phyloP scores from a whole-genome alignment of 2,888 invertebrate species.

The Microctonus brassicae region DNA sequence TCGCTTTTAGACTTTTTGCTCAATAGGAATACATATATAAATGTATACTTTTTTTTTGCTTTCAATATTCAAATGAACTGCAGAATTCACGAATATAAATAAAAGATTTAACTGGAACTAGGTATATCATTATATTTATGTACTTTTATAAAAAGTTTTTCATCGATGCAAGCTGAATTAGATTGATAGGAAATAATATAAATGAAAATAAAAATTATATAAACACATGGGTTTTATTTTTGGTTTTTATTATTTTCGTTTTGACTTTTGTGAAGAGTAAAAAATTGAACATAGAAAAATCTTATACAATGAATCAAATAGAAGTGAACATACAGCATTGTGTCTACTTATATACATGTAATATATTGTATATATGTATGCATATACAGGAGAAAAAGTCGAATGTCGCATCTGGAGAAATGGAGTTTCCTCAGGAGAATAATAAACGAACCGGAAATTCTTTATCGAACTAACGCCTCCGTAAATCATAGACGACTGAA shows the following conservation, averaged over 20 bases:
- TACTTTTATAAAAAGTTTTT: too few species aligned
- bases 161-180: conserved; percentile 1
- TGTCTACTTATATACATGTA: background rate
- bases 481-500: conserved; percentile 34
- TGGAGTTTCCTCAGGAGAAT: conserved; percentile 21
- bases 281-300: too few species aligned
- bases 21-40: too few species aligned
- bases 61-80: conserved; percentile 14
- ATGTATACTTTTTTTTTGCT: background rate
- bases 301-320: background rate
- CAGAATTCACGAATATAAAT: conserved; percentile 7
- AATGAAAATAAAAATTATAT: too few species aligned
- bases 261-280: too few species aligned
- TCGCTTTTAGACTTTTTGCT: background rate
- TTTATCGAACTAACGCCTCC: conserved; percentile 33
- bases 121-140: background rate
- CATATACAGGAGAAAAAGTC: background rate
- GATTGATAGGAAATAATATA: too few species aligned
- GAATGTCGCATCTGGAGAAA: conserved; percentile 17
- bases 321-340: too few species aligned
- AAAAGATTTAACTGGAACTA: background rate
- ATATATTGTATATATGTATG: background rate
- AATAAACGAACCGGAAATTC: conserved; percentile 37
- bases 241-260: background rate
- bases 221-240: background rate